These are phyloP conservation scores for Steatornis caripensis DNA, from an alignment of 2,113 vertebrate species.

Conservation along the genomic window DNA sequence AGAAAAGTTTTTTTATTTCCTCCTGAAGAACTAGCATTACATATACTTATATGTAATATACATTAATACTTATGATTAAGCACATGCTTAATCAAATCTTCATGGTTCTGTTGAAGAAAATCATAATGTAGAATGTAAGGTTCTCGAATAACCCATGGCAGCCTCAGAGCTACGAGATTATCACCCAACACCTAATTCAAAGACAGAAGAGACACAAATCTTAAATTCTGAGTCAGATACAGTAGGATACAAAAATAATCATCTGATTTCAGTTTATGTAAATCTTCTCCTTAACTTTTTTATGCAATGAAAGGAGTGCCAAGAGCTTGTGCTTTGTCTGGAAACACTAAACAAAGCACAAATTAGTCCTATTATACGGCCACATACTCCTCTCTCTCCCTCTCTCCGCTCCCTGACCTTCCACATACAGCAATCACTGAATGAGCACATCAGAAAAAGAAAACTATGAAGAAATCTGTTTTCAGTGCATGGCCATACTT, in stretches of 20 bases:
- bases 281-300: not conserved
- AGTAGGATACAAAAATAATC: not conserved
- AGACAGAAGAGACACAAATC: not conserved
- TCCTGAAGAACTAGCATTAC: not conserved
- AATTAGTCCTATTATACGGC: not conserved
- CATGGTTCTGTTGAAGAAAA: not conserved
- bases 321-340: not conserved
- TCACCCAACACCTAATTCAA: accelerated
- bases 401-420: not conserved
- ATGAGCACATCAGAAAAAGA: not conserved
- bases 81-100: not conserved
- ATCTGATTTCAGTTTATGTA: not conserved
- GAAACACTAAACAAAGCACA: not conserved
- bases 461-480: not conserved
- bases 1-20: not conserved
- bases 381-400: not conserved
- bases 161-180: not conserved
- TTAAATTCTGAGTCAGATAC: not conserved
- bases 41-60: not conserved
- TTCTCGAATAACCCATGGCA: not conserved
- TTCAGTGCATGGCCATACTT: not conserved
- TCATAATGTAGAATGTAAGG: not conserved
- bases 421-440: not conserved
- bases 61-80: not conserved
- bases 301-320: not conserved